Evolutionary conservation across 2,888 invertebrate genomes (phyloP), one percentile per base, ranked within the genome.

Genomic region (Diloba caeruleocephala): DNA sequence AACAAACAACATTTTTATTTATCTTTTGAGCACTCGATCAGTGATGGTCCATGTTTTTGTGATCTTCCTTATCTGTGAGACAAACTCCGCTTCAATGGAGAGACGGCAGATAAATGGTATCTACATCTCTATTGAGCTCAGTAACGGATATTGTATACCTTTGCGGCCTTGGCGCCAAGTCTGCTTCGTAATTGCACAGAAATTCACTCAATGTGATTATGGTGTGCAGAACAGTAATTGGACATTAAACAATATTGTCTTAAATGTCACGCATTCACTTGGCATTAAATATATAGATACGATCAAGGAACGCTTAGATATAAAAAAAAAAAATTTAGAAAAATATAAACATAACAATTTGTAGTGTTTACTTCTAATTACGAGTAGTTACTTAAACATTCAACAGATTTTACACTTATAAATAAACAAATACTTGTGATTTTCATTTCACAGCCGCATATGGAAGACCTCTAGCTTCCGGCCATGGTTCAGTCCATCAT

Each of bases 21-120:
- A 79, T 79, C 77, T 78, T 67, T 64, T 62, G 70, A 69, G 70
- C 70, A 71, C 73, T 71, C 60, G 71, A 78, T 72, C 71, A 61
- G 64, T 71, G 80, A 79, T 76, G 78, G 68, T 69, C 53, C 70
- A 72, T 76, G 76, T 82, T 82, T 84, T 84, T 82, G 78, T 78
- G 71, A 66, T 72, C 66, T 65, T 61, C 58, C 56, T 74, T 81
- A 79, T 81, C 80, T 76, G 55, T 51, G 60, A 56, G 62, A 69
- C 72, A 74, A 79, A 77, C 73, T 68, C 46, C 61, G 74, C 76
- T 75, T 76, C 67, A 71, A 73, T 59, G 63, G 63, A 69, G 59
- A 64, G 60, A 57, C 62, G 38, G 59, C 6, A 56, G 60, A 76
- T 71, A 74, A 56, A 45, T 60, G 63, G 45, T 75, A 79, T 78